A percentile compares a stretch with the other conserved stretches of the same genome.
Conservation (phyloP, 2,797 vertebrate genomes). For the Mormyrops boulengeri region DNA sequence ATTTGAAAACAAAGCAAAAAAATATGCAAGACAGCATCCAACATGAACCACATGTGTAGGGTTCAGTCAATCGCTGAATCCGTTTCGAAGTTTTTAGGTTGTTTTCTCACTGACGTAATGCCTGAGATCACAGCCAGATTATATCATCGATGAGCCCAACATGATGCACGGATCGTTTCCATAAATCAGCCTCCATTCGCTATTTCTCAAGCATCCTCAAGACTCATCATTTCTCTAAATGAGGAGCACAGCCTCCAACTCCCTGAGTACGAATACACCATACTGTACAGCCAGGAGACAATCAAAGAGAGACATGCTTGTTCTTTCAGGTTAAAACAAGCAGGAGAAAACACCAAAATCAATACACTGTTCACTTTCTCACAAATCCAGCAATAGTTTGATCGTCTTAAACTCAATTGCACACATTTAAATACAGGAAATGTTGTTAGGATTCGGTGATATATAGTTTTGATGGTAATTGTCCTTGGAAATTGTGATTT, state of each 20-base stretch:
- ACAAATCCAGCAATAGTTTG: background rate
- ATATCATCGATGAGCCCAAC: conserved; percentile 14
- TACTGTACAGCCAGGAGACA: background rate
- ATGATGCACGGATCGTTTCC: background rate
- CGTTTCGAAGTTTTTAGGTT: background rate
- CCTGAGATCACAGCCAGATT: conserved; percentile 19
- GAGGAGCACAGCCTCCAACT: background rate
- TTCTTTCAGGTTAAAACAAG: background rate
- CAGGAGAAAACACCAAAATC: background rate
- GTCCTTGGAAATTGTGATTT: background rate
- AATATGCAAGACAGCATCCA: background rate
- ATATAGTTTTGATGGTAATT: background rate
- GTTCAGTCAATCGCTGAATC: conserved; percentile 12
- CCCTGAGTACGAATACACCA: background rate
- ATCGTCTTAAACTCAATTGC: background rate
- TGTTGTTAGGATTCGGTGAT: background rate
- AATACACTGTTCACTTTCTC: background rate
- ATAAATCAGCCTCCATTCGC: conserved; percentile 6
- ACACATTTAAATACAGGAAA: background rate
- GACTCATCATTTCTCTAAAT: background rate
- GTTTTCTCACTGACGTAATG: conserved; percentile 4
- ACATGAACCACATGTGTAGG: background rate
- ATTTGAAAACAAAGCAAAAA: background rate
- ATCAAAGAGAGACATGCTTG: background rate
- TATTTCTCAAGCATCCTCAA: background rate